Evolutionary conservation across 2,797 vertebrate genomes (phyloP).

Genomic region (Enteromius mattozi): DNA sequence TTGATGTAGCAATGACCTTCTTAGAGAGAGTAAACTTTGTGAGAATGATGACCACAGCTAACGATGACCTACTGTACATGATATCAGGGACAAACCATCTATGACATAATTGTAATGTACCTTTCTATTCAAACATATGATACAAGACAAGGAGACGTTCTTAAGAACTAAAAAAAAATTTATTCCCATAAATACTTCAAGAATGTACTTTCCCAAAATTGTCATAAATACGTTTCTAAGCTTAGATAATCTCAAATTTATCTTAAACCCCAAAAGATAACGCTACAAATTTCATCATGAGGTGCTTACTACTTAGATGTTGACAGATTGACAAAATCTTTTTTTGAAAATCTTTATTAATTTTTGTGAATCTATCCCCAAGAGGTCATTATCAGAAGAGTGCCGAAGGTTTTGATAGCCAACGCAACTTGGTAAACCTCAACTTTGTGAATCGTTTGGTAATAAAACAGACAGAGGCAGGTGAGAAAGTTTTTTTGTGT

Average conservation of each 20-base stretch:
- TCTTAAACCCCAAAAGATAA: not conserved
- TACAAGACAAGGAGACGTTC: not conserved
- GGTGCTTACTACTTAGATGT: not conserved
- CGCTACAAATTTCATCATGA: not conserved
- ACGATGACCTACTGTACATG: conserved; percentile 57
- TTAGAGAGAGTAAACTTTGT: conserved; percentile 64
- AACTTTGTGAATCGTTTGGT: conserved; percentile 22
- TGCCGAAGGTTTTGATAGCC: not conserved
- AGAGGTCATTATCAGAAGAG: not conserved
- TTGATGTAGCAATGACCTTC: conserved; percentile 67
- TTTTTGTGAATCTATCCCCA: not conserved
- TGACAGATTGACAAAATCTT: not conserved
- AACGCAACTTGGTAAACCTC: conserved; percentile 20
- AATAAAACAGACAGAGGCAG: conserved; percentile 37
- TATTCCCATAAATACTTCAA: not conserved
- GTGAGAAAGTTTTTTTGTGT: conserved; percentile 46
- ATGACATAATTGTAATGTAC: conserved; percentile 59
- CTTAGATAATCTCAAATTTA: not conserved
- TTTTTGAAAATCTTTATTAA: not conserved
- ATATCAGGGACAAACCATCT: conserved; percentile 60
- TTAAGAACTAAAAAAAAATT: not conserved
- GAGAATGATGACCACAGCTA: conserved; percentile 60
- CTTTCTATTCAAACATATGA: conserved; percentile 34
- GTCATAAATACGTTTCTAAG: not conserved
- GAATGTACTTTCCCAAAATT: not conserved